phyloP scores from a whole-genome alignment of 2,888 invertebrate species.

The Trilocha varians region DNA sequence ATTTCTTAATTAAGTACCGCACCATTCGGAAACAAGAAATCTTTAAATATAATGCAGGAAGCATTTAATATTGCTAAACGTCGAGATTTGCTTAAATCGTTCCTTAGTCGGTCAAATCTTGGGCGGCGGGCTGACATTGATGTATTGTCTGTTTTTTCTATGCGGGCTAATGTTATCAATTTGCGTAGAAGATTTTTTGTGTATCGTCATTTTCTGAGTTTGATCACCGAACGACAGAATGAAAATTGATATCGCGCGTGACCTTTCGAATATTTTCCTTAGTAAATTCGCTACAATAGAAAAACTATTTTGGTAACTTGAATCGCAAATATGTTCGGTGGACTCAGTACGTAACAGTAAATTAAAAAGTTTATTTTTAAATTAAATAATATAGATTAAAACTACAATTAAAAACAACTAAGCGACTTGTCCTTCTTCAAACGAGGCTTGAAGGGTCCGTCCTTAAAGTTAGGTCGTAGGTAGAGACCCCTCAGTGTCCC shows the following conservation, averaged over 20 bases:
- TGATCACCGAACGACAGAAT: background rate
- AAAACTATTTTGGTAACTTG: background rate
- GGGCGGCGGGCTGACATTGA: slow-evolving; percentile 41
- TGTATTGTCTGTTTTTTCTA: slow-evolving; percentile 39
- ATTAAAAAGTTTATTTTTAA: no score
- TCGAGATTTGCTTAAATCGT: slow-evolving; percentile 39
- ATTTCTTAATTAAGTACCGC: background rate
- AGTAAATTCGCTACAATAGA: no score
- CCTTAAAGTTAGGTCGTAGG: no score
- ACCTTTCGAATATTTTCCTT: no score
- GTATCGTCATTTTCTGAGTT: slow-evolving; percentile 7
- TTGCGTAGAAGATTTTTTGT: slow-evolving; percentile 15
- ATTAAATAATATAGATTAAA: no score
- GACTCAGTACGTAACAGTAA: no score
- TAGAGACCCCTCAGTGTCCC: no score
- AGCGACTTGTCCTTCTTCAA: no score
- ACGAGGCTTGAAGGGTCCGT: no score
- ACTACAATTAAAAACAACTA: no score
- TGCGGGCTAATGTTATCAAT: slow-evolving; percentile 26
- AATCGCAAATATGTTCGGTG: background rate
- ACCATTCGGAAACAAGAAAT: background rate
- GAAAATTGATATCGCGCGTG: background rate
- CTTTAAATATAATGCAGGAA: slow-evolving; percentile 12
- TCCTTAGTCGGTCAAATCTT: slow-evolving; percentile 22
- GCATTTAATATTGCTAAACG: slow-evolving; percentile 41